Evolutionary conservation across 2,888 invertebrate genomes (phyloP).

Genomic region (Phengaris arion): DNA sequence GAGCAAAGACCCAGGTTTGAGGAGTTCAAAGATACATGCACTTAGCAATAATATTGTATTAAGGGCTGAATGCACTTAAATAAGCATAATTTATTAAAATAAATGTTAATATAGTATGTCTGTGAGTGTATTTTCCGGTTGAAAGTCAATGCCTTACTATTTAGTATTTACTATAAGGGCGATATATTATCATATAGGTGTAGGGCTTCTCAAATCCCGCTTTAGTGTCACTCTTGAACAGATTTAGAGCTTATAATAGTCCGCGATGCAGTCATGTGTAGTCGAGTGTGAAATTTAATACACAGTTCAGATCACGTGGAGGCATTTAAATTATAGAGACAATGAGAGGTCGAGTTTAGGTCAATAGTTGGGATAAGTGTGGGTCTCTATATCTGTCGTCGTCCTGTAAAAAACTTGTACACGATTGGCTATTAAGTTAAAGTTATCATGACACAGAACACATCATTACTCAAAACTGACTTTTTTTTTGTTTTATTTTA

Average conservation of each 20-base stretch:
- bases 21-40: conserved; percentile 1
- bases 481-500: no score
- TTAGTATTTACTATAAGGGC: no score
- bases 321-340: conserved; percentile 17
- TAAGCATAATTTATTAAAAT: conserved; percentile 10
- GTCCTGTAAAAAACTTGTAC: no score
- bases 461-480: no score
- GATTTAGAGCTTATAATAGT: conserved; percentile 8
- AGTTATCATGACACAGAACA: no score
- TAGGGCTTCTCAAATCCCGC: neutral
- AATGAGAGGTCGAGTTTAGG: conserved; percentile 22
- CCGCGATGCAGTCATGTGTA: conserved; percentile 1
- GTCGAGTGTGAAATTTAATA: neutral
- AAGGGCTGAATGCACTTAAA: neutral
- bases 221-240: conserved; percentile 1
- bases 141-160: neutral
- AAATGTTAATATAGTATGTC: neutral
- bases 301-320: conserved; percentile 9
- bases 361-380: conserved; percentile 17
- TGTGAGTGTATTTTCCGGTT: neutral
- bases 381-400: neutral
- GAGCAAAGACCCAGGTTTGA: conserved; percentile 17
- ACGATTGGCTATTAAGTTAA: no score
- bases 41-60: neutral
- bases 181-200: no score